Percentiles rank a stretch among this genome's conserved stretches.
Evolutionary conservation across 2,888 invertebrate genomes (phyloP).

Genomic region (Protonemura montana): DNA sequence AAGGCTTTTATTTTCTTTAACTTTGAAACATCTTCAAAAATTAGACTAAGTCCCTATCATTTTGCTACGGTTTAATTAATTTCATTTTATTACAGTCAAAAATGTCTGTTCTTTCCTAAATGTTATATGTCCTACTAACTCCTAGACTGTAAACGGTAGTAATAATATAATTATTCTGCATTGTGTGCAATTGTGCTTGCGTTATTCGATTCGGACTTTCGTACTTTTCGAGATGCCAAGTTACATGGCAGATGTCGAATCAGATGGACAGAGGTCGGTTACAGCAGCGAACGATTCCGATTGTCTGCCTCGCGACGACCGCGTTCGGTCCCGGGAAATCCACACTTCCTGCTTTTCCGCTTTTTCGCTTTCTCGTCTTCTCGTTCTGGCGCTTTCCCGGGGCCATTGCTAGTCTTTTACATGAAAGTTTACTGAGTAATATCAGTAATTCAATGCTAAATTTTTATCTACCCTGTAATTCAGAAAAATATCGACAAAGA

Average conservation of each 20-base stretch:
- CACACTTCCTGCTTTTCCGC: neutral
- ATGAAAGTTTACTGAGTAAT: neutral
- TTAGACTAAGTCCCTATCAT: slow-evolving; percentile 48
- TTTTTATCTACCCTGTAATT: slow-evolving; percentile 31
- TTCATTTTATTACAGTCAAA: slow-evolving; percentile 48
- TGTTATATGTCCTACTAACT: neutral
- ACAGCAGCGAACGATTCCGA: neutral
- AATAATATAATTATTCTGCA: slow-evolving; percentile 12
- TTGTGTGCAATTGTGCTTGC: neutral
- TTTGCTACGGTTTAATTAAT: slow-evolving; percentile 41
- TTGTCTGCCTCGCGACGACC: neutral
- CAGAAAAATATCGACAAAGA: slow-evolving; percentile 20
- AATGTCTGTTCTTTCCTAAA: slow-evolving; percentile 3
- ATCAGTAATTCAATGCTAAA: neutral
- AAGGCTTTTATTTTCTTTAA: slow-evolving; percentile 48
- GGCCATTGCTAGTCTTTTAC: neutral
- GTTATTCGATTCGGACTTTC: neutral
- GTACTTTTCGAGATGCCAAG: neutral
- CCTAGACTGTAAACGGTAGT: neutral
- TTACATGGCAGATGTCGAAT: neutral
- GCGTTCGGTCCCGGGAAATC: neutral
- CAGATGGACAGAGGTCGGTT: neutral
- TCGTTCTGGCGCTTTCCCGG: slow-evolving; percentile 14
- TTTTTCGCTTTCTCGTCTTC: neutral
- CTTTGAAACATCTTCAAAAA: slow-evolving; percentile 49